These are phyloP conservation scores for Bhutanitis thaidina DNA, from an alignment of 2,888 invertebrate species.

Conservation along the genomic window DNA sequence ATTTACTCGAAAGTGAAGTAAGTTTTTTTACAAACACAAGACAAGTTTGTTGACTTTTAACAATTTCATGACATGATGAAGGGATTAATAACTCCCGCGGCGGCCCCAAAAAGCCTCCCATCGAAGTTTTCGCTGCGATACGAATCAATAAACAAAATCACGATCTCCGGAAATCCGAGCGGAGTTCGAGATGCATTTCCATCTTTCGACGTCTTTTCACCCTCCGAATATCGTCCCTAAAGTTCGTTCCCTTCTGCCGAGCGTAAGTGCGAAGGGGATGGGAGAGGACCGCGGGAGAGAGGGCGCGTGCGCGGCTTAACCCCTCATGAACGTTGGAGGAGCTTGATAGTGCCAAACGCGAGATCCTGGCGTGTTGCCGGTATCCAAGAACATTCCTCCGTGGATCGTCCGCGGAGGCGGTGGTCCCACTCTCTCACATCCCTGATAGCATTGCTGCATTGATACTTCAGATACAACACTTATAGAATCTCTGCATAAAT, in stretches of 20 bases:
- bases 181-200: slow-evolving; percentile 77
- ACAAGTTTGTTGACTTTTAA: slow-evolving; percentile 44
- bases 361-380: slow-evolving; percentile 68
- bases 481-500: slow-evolving; percentile 28
- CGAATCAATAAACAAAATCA: slow-evolving; percentile 79
- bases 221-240: slow-evolving; percentile 75
- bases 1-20: too few species aligned
- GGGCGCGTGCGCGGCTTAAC: slow-evolving; percentile 69
- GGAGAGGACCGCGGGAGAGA: slow-evolving; percentile 33
- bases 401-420: slow-evolving; percentile 73
- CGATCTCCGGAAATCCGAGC: slow-evolving; percentile 77
- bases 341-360: slow-evolving; percentile 63
- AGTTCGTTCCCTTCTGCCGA: slow-evolving; percentile 46
- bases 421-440: slow-evolving; percentile 75
- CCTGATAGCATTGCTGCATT: slow-evolving; percentile 40
- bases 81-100: slow-evolving; percentile 59
- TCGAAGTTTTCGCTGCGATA: slow-evolving; percentile 50
- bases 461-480: slow-evolving; percentile 10
- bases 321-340: slow-evolving; percentile 68
- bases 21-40: not conserved
- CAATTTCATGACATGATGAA: slow-evolving; percentile 59
- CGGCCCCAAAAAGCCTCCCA: slow-evolving; percentile 46
- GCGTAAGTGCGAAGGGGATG: slow-evolving; percentile 49
- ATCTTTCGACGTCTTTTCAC: slow-evolving; percentile 77
- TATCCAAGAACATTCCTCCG: slow-evolving; percentile 68